Evolutionary conservation across 2,797 vertebrate species (phyloP).

Genomic region (Myotis vivesi): DNA sequence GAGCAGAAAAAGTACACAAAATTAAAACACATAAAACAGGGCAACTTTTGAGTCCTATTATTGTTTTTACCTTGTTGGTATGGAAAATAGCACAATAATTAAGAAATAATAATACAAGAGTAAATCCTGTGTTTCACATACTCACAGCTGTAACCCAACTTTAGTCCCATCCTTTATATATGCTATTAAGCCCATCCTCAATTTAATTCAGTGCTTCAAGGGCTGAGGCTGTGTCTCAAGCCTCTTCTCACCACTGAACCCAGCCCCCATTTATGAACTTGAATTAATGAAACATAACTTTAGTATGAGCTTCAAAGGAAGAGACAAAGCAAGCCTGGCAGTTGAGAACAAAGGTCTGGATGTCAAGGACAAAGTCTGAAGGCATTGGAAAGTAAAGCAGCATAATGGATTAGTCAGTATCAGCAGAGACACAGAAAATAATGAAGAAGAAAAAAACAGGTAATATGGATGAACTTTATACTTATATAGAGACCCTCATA

Average conservation of each 20-base stretch:
- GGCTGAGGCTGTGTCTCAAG: neutral
- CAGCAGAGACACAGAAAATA: neutral
- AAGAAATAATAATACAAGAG: neutral
- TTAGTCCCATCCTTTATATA: neutral
- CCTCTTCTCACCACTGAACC: neutral
- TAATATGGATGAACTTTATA: neutral
- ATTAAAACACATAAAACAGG: neutral
- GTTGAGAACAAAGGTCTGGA: neutral
- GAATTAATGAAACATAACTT: slow-evolving; percentile 20
- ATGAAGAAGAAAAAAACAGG: neutral
- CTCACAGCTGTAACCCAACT: neutral
- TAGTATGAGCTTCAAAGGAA: neutral
- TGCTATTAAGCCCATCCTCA: neutral
- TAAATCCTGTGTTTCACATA: neutral
- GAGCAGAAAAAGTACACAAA: neutral
- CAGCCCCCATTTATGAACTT: neutral
- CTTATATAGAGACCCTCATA: neutral
- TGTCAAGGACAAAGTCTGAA: neutral
- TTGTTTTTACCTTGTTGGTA: neutral
- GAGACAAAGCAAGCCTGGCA: neutral
- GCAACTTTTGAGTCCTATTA: neutral
- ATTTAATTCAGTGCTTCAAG: slow-evolving; percentile 9
- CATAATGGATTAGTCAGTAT: neutral
- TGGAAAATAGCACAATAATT: neutral
- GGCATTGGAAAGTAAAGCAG: neutral